Base-by-base conservation (phyloP, 2,797 vertebrate genomes). In the Glyptemys insculpta region DNA sequence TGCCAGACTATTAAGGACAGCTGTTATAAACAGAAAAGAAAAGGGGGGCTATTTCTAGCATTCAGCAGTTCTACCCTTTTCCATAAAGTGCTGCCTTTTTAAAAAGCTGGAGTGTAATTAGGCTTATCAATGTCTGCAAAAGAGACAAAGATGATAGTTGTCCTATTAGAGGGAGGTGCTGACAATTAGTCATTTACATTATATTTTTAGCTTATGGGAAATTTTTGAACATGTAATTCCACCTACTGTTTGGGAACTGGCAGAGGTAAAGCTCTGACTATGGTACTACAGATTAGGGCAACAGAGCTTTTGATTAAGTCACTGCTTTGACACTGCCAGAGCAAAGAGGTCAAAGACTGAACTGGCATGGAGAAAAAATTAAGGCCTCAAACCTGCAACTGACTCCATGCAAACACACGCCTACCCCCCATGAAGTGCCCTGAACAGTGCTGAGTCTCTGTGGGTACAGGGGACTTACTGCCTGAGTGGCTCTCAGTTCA, bases 1-100 rank as follows among this genome's bases (percentile, higher is more conserved):
- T 89, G 62, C 0, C 6, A 62, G 81, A 83, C 25, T 49, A 80
- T 82, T 53, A 76, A 0, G 3, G 27, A 12, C 3, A 76, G 10
- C 19, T 27, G 15, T 68, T 47, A 54, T 31, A 49, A 92, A 86
- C 0, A 88, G 68, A 53, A 91, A 79, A 84, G 54, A 37, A 78
- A 87, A 76, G 4, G 29, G 25, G 76, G 89, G 78, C 54, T 92
- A 59, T 52, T 93, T 82, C 37, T 37, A 92, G 47, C 47, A 41
- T 81, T 56, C 79, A 54, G 47, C 41, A 81, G 49, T 29, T 59
- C 29, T 8, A 37, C 47, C 4, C n/a, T 4, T n/a, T 83, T 16
- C 34, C 50, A 37, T 54, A 88, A 84, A 54, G 80, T 57, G 78
- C 85, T 88, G 89, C 80, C 88, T 74, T 44, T 74, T 27, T 6